Percentiles rank a stretch among this genome's conserved stretches.
phyloP scores from a whole-genome alignment of 1,140 invertebrate species.

The Penaeus chinensis region DNA sequence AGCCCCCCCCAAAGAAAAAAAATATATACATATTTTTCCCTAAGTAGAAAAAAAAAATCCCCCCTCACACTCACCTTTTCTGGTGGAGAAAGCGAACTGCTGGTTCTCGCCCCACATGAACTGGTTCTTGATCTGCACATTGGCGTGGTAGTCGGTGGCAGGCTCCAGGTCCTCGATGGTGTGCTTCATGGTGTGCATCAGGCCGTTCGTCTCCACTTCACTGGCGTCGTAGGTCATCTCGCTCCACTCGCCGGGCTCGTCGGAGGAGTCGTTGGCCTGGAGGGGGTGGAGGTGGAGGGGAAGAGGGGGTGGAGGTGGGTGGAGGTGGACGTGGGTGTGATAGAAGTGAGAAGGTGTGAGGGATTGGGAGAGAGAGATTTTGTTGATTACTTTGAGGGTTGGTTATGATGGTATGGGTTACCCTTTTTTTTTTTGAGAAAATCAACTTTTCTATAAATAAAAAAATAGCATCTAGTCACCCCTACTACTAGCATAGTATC shows the following conservation, averaged over 20 bases:
- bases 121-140: constrained; percentile 38
- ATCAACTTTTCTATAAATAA: no score
- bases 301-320: neutral
- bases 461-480: no score
- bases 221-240: constrained; percentile 21
- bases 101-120: constrained; percentile 35
- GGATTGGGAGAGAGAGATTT: no score
- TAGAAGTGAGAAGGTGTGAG: neutral
- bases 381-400: no score
- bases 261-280: constrained; percentile 50
- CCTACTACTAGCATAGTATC: no score
- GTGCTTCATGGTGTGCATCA: constrained; percentile 44
- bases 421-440: no score
- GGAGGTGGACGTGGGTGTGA: no score
- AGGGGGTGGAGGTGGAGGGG: neutral
- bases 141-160: constrained; percentile 56
- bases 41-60: no score
- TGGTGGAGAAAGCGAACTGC: constrained; percentile 37
- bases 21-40: no score
- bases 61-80: constrained; percentile 38
- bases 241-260: constrained; percentile 32
- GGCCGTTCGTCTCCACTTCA: constrained; percentile 36
- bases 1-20: no score
- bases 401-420: no score
- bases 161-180: constrained; percentile 37